Conservation (phyloP, 2,888 invertebrate species). For the Amorpha juglandis region DNA sequence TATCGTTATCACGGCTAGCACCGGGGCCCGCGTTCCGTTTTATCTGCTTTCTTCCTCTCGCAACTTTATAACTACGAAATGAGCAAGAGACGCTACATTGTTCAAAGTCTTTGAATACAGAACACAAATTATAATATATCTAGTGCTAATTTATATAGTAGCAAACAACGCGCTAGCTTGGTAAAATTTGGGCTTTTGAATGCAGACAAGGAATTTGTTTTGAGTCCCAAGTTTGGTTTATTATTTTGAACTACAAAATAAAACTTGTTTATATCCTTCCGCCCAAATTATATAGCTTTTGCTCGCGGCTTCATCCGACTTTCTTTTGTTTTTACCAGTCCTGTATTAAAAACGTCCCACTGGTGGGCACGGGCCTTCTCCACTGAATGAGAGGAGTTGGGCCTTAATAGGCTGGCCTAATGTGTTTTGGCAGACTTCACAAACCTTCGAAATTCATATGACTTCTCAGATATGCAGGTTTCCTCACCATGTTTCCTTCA, state of each 20-base stretch:
- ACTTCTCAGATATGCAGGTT: too few relatives aligned
- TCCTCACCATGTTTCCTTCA: too few relatives aligned
- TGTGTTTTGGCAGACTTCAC: too few relatives aligned
- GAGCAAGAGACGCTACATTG: constrained; percentile 1
- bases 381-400: too few relatives aligned
- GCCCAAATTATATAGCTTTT: neutral
- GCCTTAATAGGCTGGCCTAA: too few relatives aligned
- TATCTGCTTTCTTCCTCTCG: constrained; percentile 9
- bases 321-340: too few relatives aligned
- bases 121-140: neutral
- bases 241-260: neutral
- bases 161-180: neutral
- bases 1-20: constrained; percentile 6
- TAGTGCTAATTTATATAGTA: neutral
- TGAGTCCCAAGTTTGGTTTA: neutral
- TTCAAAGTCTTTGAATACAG: neutral
- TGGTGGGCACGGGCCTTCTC: too few relatives aligned
- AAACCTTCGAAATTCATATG: too few relatives aligned
- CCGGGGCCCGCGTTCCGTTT: neutral
- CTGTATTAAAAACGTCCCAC: too few relatives aligned
- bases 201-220: neutral
- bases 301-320: too few relatives aligned
- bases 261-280: neutral
- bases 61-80: neutral
- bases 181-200: neutral